Evolutionary conservation across 2,888 invertebrate species (phyloP), one percentile per base, ranked within the genome.

Genomic region (Mythimna impura): DNA sequence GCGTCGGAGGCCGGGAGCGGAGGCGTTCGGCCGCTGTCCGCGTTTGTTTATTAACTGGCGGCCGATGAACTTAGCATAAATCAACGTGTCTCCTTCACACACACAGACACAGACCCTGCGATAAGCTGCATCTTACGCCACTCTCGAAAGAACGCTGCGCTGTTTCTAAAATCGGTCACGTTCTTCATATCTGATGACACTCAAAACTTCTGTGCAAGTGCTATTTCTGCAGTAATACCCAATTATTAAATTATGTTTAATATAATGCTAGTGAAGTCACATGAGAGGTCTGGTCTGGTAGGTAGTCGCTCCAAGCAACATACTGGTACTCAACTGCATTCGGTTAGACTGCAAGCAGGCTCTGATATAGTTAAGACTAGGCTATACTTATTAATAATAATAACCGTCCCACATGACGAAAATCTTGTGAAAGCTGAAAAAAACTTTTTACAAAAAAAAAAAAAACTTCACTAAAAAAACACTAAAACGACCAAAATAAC

Each of bases 11-110:
- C 6, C 17, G 47, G 77, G 58, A 22, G 36, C n/a, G 47, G 66
- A 12, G 71, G 62, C 17, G 66, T 2, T 40, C 76, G 63, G 63
- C 60, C 80, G 76, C 69, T 61, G 73, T 66, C 71, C 70, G 70
- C 71, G 75, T 65, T 72, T 79, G 79, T 84, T 84, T 81, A 73
- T 77, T 71, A 71, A 57, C 69, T 61, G 63, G 69, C 73, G 85
- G 85, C 79, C 85, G 81, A 81, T 83, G 85, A 83, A 81, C 85
- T 83, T 66, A 75, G 66, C 71, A 79, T 73, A 84, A 71, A 76
- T 78, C 74, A 73, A 78, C 76, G 70, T 64, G 69, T 66, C 76
- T 76, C 66, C 57, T 25, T 12, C 66, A 57, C 65, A 58, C 58
- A 58, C 62, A 60, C 47, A 52, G 69, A 66, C 70, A 66, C 70